These are phyloP conservation scores for Anthopleura xanthogrammica DNA, from an alignment of 92 coral and sea anemone species.

Conservation along the genomic window DNA sequence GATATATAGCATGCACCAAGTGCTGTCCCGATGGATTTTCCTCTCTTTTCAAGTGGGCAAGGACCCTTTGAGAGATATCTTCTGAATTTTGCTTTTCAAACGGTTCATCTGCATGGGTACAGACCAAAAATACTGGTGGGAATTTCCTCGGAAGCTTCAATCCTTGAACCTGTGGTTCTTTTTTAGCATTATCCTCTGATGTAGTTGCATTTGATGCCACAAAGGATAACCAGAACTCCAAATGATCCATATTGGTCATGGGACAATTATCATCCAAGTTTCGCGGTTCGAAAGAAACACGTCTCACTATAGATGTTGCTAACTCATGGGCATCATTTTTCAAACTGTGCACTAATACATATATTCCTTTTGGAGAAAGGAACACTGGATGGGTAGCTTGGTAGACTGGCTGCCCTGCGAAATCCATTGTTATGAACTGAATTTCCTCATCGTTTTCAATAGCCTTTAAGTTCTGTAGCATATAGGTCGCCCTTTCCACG, in stretches of 20 bases:
- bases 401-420: too few species aligned
- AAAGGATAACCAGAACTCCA: slow-evolving; percentile 65
- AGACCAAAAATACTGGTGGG: slow-evolving; percentile 38
- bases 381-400: too few species aligned
- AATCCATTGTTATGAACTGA: slow-evolving; percentile 39
- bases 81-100: slow-evolving; percentile 8
- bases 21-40: slow-evolving; percentile 17
- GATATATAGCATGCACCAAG: slow-evolving; percentile 15
- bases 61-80: slow-evolving; percentile 24
- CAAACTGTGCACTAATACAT: slow-evolving; percentile 6
- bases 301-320: slow-evolving; percentile 44
- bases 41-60: slow-evolving; percentile 17
- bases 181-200: background rate
- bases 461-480: slow-evolving; percentile 2
- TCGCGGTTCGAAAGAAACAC: slow-evolving; percentile 26
- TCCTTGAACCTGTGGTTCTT: background rate
- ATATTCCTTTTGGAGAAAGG: too few species aligned
- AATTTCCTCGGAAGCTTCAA: background rate
- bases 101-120: slow-evolving; percentile 60
- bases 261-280: slow-evolving; percentile 28
- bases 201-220: slow-evolving; percentile 27
- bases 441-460: slow-evolving; percentile 10
- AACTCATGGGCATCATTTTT: slow-evolving; percentile 31
- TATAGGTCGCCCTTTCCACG: slow-evolving; percentile 12
- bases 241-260: slow-evolving; percentile 49